phyloP scores from a whole-genome alignment of 2,797 vertebrate genomes.

The Notolepis coatsorum region DNA sequence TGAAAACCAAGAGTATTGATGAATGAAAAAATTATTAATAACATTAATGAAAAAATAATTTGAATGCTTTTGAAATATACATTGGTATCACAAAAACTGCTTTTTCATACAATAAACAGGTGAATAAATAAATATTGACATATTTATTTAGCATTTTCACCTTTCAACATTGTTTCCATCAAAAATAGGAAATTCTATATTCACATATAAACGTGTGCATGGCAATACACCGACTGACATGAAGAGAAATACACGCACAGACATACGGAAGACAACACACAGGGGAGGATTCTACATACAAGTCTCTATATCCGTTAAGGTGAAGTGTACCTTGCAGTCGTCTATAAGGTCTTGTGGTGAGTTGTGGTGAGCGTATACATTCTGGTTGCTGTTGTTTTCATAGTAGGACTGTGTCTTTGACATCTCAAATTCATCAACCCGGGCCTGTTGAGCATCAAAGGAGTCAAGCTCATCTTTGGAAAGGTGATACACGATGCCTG shows the following conservation, averaged over 20 bases:
- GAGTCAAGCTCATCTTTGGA: constrained; percentile 93
- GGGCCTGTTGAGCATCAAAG: constrained; percentile 89
- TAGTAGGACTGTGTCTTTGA: constrained; percentile 92
- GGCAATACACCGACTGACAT: constrained; percentile 40
- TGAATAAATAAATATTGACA: constrained; percentile 61
- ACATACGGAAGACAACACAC: no score
- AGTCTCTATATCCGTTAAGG: constrained; percentile 97
- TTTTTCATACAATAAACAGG: constrained; percentile 71
- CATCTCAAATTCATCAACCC: constrained; percentile 92
- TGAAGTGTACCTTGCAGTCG: constrained; percentile 99
- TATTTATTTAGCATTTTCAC: constrained; percentile 55
- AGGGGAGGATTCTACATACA: constrained; percentile 88
- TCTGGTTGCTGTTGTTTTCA: constrained; percentile 96
- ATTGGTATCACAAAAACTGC: constrained; percentile 80
- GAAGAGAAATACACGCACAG: constrained; percentile 49
- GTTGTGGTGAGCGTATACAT: constrained; percentile 94
- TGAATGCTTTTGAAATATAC: constrained; percentile 16
- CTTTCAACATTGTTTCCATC: constrained; percentile 29
- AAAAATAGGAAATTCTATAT: constrained; percentile 46
- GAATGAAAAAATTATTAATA: background rate
- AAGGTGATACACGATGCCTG: constrained; percentile 97
- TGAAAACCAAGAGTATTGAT: constrained; percentile 20
- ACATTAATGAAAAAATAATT: background rate
- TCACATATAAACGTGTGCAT: constrained; percentile 48
- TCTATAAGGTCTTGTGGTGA: constrained; percentile 93